These are phyloP conservation scores for Temnothorax longispinosus DNA, from an alignment of 1,140 invertebrate genomes.

Conservation along the genomic window DNA sequence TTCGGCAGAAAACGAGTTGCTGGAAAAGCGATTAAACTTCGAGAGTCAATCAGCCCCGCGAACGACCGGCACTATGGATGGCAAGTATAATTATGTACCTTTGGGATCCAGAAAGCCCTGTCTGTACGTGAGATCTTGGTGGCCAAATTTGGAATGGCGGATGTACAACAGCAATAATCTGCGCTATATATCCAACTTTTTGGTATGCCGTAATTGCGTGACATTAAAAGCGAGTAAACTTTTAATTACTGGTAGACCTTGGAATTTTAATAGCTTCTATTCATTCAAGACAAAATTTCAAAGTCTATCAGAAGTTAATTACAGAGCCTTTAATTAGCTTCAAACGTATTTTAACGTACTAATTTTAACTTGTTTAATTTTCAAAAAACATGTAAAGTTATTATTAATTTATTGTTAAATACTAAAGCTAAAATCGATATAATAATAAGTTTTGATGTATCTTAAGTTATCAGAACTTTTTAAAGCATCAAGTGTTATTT, in stretches of 20 bases:
- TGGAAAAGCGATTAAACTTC: constrained; percentile 70
- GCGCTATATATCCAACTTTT: constrained; percentile 74
- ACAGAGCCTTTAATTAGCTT: too few species aligned
- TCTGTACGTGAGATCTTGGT: constrained; percentile 82
- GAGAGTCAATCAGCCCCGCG: constrained; percentile 76
- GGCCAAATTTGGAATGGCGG: constrained; percentile 83
- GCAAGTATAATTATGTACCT: constrained; percentile 82
- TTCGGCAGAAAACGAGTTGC: constrained; percentile 68
- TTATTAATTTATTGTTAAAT: background rate
- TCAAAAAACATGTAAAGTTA: too few species aligned
- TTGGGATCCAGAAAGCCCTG: constrained; percentile 82
- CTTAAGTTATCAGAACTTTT: background rate
- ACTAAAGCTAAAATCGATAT: background rate
- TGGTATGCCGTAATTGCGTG: constrained; percentile 71
- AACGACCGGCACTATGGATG: constrained; percentile 75
- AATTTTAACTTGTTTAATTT: too few species aligned
- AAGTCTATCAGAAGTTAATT: too few species aligned
- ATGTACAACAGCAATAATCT: constrained; percentile 81
- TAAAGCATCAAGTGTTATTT: background rate
- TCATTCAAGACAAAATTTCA: background rate
- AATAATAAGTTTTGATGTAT: background rate
- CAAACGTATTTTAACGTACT: too few species aligned
- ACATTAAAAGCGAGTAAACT: background rate
- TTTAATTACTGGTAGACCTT: background rate
- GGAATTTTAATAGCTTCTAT: background rate